Conservation (phyloP, 2,888 invertebrate genomes). For the Thymelicus acteon region DNA sequence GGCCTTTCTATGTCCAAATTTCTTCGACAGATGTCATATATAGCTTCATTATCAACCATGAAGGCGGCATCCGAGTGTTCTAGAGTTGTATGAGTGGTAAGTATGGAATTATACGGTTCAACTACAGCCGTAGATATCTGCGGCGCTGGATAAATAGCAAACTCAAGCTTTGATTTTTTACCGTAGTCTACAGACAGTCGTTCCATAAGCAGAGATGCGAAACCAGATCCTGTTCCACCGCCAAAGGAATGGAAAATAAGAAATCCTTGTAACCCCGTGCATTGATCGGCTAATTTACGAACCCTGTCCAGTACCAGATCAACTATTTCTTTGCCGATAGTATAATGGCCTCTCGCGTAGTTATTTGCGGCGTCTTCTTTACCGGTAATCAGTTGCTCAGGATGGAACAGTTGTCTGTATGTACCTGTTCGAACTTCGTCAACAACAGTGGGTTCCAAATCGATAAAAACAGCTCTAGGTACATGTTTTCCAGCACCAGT, state of each 20-base stretch:
- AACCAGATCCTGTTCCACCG: constrained; percentile 97
- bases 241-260: constrained; percentile 97
- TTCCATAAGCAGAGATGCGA: constrained; percentile 97
- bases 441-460: constrained; percentile 97
- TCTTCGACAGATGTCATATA: constrained; percentile 95
- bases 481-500: constrained; percentile 98
- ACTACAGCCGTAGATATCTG: constrained; percentile 95
- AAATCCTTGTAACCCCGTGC: constrained; percentile 96
- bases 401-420: constrained; percentile 98
- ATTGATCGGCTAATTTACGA: constrained; percentile 94
- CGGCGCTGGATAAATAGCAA: constrained; percentile 98
- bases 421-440: constrained; percentile 96
- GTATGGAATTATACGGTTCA: constrained; percentile 98
- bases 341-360: constrained; percentile 98
- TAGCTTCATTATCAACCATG: constrained; percentile 96
- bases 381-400: constrained; percentile 97
- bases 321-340: constrained; percentile 97
- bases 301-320: constrained; percentile 94
- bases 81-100: constrained; percentile 97
- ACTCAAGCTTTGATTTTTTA: constrained; percentile 97
- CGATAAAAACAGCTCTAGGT: constrained; percentile 96
- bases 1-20: constrained; percentile 97
- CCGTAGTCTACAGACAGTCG: constrained; percentile 97
- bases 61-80: constrained; percentile 98
- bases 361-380: constrained; percentile 99